A percentile compares a stretch with the other conserved stretches of the same genome.
These are phyloP conservation scores for Diglossa brunneiventris DNA, from an alignment of 2,113 vertebrate species.

Conservation along the genomic window DNA sequence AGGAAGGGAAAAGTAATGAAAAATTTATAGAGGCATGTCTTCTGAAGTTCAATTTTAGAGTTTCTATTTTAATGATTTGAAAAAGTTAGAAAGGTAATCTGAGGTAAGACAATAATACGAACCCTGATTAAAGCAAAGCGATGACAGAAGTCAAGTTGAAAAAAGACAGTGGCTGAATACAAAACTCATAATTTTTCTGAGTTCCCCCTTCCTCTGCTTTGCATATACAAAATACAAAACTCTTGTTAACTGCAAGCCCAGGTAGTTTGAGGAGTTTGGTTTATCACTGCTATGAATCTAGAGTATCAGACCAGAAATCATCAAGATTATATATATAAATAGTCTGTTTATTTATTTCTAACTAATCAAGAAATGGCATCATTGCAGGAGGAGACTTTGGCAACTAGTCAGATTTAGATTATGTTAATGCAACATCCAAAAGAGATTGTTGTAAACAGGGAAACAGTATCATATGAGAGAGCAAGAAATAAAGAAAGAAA, in stretches of 20 bases:
- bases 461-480: not conserved
- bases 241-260: not conserved
- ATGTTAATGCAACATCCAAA: not conserved
- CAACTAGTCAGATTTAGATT: not conserved
- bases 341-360: not conserved
- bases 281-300: not conserved
- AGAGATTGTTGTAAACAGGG: not conserved
- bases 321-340: not conserved
- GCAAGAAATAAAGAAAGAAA: not conserved
- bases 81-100: not conserved
- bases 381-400: not conserved
- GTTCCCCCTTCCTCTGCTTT: not conserved
- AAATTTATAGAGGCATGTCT: not conserved
- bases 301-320: not conserved
- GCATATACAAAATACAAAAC: not conserved
- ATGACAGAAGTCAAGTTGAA: not conserved
- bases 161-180: not conserved
- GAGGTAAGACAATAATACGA: not conserved
- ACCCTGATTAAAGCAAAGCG: not conserved
- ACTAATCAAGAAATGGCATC: not conserved
- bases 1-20: not conserved
- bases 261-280: not conserved
- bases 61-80: constrained; percentile 1
- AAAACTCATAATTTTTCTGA: not conserved
- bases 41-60: not conserved